A percentile compares a stretch with the other conserved stretches of the same genome.
phyloP scores from a whole-genome alignment of 2,797 vertebrate genomes.

The Microctenopoma lineatum region DNA sequence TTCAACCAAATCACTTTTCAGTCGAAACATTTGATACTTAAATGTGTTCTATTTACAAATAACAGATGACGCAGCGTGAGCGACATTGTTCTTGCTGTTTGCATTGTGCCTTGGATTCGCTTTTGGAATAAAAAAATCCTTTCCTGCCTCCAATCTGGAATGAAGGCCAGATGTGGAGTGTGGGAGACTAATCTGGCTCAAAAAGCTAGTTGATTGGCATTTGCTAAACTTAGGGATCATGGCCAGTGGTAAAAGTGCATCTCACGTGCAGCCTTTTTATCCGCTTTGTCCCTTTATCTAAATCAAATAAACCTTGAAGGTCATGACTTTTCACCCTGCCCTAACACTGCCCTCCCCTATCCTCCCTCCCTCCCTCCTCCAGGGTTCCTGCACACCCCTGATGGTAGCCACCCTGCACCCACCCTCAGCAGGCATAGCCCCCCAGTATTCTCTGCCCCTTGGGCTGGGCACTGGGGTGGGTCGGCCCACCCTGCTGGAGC shows the following conservation, averaged over 20 bases:
- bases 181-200: conserved; percentile 26
- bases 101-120: conserved; percentile 30
- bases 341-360: conserved; percentile 76
- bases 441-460: conserved; percentile 98
- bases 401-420: conserved; percentile 99
- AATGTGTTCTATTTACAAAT: conserved; percentile 8
- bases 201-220: conserved; percentile 30
- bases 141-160: conserved; percentile 38
- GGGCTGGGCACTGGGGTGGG: conserved; percentile 95
- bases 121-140: conserved; percentile 29
- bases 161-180: conserved; percentile 49
- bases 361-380: conserved; percentile 90
- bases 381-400: conserved; percentile 99
- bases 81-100: background rate
- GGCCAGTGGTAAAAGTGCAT: conserved; percentile 24
- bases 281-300: conserved; percentile 14
- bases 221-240: conserved; percentile 37
- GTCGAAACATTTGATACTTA: conserved; percentile 5
- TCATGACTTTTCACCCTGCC: conserved; percentile 42
- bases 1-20: conserved; percentile 8
- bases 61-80: background rate
- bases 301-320: conserved; percentile 39
- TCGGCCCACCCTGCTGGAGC: conserved; percentile 97
- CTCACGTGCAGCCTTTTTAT: conserved; percentile 34
- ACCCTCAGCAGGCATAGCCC: conserved; percentile 95